Conservation (phyloP, 2,888 invertebrate genomes). For the Halocaridina rubra region DNA sequence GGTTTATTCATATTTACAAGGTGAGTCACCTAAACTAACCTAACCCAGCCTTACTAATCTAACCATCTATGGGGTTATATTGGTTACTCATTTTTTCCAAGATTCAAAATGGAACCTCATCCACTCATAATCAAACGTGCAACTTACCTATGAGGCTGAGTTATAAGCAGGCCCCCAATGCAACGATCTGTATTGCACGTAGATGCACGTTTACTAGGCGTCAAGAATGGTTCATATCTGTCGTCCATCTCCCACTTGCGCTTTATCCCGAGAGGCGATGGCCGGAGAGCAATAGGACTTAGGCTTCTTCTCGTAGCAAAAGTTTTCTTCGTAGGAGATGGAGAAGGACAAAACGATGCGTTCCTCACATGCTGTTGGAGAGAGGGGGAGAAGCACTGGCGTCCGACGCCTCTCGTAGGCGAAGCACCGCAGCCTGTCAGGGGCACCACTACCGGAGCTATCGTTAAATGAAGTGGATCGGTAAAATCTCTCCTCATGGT, state of each 20-base stretch:
- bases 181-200: conserved; percentile 53
- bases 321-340: conserved; percentile 57
- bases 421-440: conserved; percentile 50
- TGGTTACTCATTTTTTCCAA: too few relatives aligned
- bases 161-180: conserved; percentile 55
- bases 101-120: too few relatives aligned
- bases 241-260: conserved; percentile 66
- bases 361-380: conserved; percentile 62
- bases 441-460: conserved; percentile 35
- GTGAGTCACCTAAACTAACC: too few relatives aligned
- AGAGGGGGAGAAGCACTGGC: conserved; percentile 63
- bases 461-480: conserved; percentile 60
- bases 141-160: conserved; percentile 59
- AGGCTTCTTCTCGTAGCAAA: conserved; percentile 76
- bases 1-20: too few relatives aligned
- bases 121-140: too few relatives aligned
- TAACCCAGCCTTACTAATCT: too few relatives aligned
- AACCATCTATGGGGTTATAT: too few relatives aligned
- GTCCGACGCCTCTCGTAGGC: conserved; percentile 56
- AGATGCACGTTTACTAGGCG: conserved; percentile 59
- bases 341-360: conserved; percentile 61
- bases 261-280: conserved; percentile 75
- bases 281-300: conserved; percentile 87
- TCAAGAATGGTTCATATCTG: conserved; percentile 50
- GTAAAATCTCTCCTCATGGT: conserved; percentile 37